Evolutionary conservation across 2,797 vertebrate species (phyloP), one percentile per base, ranked within the genome.

Genomic region (Chaetophractus vellerosus): DNA sequence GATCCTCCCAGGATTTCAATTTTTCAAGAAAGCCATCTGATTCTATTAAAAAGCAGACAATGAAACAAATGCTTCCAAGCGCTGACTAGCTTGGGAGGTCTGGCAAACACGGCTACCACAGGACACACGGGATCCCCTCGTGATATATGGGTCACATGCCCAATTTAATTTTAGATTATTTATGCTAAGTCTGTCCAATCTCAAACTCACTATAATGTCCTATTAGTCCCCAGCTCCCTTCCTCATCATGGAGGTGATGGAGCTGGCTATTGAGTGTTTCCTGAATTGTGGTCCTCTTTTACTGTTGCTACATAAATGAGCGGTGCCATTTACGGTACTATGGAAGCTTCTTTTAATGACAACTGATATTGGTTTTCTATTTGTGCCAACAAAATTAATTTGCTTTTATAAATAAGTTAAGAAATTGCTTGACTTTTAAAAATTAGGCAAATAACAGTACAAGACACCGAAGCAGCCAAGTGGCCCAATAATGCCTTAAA

Each of bases 21-120:
- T 95, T 96, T 97, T 97, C 78, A 86, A 92, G 94, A 94, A 96
- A 93, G 85, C 92, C 90, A 96, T 92, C 89, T 94, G 94, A 97
- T 94, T 97, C 94, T 92, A 96, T 97, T 96, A 97, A 96, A 97
- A 96, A 95, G 71, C 96, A 96, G 96, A 97, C 94, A 97, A 97
- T 96, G 96, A 95, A 92, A 95, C 82, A 95, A 97, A 94, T 92
- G 94, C 79, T 93, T 95, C 75, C 76, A 89, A 90, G 69, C 71
- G 24, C 26, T 21, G 87, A 50, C 50, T 88, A 93, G 74, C 80
- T 36, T 50, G 68, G 93, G 93, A 90, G 86, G 91, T 87, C 93
- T 96, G 91, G 93, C 92, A 88, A 81, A 88, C 85, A 89, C 4
- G 38, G 71, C 85, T 66, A 75, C 88, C 48, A 55, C 0, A 9